These are phyloP conservation scores for Botia kubotai DNA, from an alignment of 2,797 vertebrate genomes.

Conservation along the genomic window DNA sequence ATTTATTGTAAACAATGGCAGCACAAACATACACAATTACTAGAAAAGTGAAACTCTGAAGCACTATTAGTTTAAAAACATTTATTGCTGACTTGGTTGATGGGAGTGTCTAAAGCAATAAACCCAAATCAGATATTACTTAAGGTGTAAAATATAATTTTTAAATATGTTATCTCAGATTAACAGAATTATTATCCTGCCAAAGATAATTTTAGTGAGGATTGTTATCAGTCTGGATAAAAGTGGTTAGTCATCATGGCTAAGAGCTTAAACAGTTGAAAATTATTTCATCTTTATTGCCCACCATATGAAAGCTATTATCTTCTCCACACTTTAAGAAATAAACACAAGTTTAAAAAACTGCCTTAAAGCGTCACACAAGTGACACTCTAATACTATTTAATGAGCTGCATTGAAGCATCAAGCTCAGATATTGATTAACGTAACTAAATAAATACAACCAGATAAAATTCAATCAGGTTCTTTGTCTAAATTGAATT, in stretches of 20 bases:
- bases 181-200: conserved; percentile 62
- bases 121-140: conserved; percentile 28
- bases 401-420: background rate
- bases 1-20: conserved; percentile 16
- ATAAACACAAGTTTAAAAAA: conserved; percentile 59
- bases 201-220: conserved; percentile 36
- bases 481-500: background rate
- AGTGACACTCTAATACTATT: background rate
- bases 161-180: conserved; percentile 69
- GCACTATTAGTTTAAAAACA: conserved; percentile 10
- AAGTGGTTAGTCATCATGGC: conserved; percentile 45
- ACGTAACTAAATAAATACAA: conserved; percentile 9
- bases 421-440: background rate
- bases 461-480: conserved; percentile 15
- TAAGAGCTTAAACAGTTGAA: conserved; percentile 41
- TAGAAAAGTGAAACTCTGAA: background rate
- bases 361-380: background rate
- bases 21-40: conserved; percentile 18
- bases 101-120: conserved; percentile 25
- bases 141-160: conserved; percentile 58
- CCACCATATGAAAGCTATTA: conserved; percentile 66
- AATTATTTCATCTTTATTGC: conserved; percentile 59
- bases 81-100: conserved; percentile 22
- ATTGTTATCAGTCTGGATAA: conserved; percentile 46
- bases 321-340: conserved; percentile 54